Percentiles rank a stretch among this genome's conserved stretches.
phyloP scores from a whole-genome alignment of 2,888 invertebrate species.

The Nemapogon koenigi region DNA sequence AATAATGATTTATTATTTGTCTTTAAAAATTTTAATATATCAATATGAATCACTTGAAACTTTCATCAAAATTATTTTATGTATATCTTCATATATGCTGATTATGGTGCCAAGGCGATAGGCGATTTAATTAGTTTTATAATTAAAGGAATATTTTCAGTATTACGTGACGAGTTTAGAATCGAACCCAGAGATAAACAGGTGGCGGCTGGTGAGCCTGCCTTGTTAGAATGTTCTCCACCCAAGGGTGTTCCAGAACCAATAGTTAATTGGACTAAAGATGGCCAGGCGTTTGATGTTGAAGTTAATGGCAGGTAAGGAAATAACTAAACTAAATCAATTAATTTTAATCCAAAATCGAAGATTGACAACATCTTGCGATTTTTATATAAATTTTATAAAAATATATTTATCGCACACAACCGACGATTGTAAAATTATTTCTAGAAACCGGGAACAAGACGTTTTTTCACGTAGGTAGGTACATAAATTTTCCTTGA shows the following conservation, averaged over 20 bases:
- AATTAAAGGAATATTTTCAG: conserved; percentile 49
- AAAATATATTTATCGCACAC: neutral
- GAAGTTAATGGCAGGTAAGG: conserved; percentile 68
- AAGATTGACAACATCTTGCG: too few species aligned
- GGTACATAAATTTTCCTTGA: too few species aligned
- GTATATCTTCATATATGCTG: too few species aligned
- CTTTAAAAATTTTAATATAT: neutral
- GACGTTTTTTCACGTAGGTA: too few species aligned
- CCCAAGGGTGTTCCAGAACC: conserved; percentile 97
- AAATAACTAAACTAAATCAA: neutral
- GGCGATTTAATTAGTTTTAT: too few species aligned
- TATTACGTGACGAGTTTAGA: conserved; percentile 94
- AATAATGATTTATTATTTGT: neutral
- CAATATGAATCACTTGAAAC: neutral
- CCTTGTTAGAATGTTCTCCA: conserved; percentile 89
- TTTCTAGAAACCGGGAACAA: too few species aligned
- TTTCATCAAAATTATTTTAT: too few species aligned
- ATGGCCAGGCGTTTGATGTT: conserved; percentile 67
- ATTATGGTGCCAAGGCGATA: too few species aligned
- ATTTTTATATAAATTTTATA: neutral
- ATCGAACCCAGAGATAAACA: conserved; percentile 88
- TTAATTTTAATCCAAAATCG: too few species aligned
- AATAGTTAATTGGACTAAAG: conserved; percentile 88
- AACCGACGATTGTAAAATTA: neutral
- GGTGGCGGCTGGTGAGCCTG: conserved; percentile 92